Base-by-base conservation (phyloP, 2,113 vertebrate species). In the Amphiprion percula region DNA sequence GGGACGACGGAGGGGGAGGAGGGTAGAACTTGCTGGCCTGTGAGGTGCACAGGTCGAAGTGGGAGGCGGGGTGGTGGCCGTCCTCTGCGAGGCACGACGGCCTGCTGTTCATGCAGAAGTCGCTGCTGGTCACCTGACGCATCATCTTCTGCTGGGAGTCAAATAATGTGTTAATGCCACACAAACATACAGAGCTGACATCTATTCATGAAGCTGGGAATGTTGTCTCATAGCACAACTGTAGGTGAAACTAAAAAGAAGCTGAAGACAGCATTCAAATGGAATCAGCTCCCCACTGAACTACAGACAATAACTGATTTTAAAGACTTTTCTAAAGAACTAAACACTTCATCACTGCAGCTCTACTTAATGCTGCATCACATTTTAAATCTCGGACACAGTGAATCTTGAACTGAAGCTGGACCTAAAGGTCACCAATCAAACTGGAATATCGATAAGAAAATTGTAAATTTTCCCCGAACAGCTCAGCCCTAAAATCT, bases 1-100 rank as follows among this genome's bases (percentile, higher is more conserved):
- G 90, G 14, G 93, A 89, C 79, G 90, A 46, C 0, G 95, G 96
- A 90, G 94, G 92, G 55, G 86, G 96, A 0, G 97, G 83, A 47
- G 96, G 96, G 91, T 96, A 94, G 87, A 97, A 99, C 90, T 99
- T 99, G 86, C 89, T 97, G 80, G 96, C 91, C 93, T 97, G 97
- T 0, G 96, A 91, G 79, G 96, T 93, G 41, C 98, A 98, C 75
- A 99, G 93, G 86, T 98, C 97, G 89, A 98, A 99, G 92, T 98
- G 97, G 56, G 96, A 91, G 0, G 95, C 83, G 0, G 96, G 90
- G 92, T 96, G 97, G 92, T 96, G 95, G 44, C 88, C 92, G 68
- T 99, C 97, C 82, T 99, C 97, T 0, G 88, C 96, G 12, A 99
- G 95, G 88, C 97, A 98, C 14, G 97, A 97, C 58, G 97, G 96